phyloP scores from a whole-genome alignment of 2,888 invertebrate species.

The Hypomecis punctinalis region DNA sequence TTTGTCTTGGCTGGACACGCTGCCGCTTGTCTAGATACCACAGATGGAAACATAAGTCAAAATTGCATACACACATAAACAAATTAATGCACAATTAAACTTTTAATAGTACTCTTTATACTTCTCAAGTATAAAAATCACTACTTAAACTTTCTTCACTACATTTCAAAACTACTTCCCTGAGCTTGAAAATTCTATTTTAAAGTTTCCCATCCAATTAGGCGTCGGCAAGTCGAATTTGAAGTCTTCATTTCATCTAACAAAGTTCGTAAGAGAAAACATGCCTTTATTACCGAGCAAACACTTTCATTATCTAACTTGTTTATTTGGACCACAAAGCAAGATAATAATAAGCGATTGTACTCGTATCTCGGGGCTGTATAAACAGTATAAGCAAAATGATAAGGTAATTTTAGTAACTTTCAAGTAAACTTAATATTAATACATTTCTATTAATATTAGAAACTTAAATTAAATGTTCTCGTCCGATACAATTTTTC shows the following conservation, averaged over 20 bases:
- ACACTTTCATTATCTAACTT: conserved; percentile 23
- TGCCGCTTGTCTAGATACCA: too few species aligned
- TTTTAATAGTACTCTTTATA: background rate
- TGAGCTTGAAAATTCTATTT: conserved; percentile 10
- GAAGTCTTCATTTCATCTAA: conserved; percentile 8
- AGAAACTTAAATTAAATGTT: too few species aligned
- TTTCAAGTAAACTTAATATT: too few species aligned
- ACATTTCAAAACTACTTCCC: conserved; percentile 11
- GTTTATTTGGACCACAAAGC: conserved; percentile 34
- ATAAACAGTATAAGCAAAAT: conserved; percentile 12
- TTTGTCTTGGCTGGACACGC: too few species aligned
- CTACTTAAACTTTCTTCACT: background rate
- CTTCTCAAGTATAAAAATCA: background rate
- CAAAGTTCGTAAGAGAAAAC: conserved; percentile 7
- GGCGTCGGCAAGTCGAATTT: background rate
- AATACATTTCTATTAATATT: too few species aligned
- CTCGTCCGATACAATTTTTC: too few species aligned
- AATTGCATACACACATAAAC: background rate
- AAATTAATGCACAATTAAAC: background rate
- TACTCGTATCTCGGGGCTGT: conserved; percentile 39
- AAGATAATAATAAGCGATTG: conserved; percentile 39
- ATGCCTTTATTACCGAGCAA: conserved; percentile 12
- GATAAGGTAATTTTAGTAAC: too few species aligned
- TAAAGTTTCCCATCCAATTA: conserved; percentile 19
- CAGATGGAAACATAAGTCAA: too few species aligned